Conservation (phyloP, 2,797 vertebrate genomes). For the Balearica regulorum region DNA sequence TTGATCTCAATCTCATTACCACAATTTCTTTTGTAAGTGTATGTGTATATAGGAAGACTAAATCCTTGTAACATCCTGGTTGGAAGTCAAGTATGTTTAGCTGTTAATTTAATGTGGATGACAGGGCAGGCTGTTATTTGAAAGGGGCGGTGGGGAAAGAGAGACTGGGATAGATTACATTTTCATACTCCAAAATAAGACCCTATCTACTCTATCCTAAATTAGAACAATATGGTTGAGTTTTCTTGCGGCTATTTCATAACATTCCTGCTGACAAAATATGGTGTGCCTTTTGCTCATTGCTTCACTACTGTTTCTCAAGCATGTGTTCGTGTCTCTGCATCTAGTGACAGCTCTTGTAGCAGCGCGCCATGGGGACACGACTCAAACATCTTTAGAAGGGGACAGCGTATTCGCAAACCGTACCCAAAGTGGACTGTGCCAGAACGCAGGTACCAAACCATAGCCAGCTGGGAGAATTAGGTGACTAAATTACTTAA, state of each 20-base stretch:
- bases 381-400: background rate
- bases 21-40: background rate
- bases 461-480: background rate
- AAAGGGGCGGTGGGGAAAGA: background rate
- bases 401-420: accelerated
- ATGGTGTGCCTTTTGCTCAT: background rate
- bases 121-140: background rate
- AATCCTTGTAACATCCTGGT: background rate
- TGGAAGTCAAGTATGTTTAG: slow-evolving; percentile 32
- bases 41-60: background rate
- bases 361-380: background rate
- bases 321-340: background rate
- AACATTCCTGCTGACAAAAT: slow-evolving; percentile 14
- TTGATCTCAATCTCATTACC: background rate
- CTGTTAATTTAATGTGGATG: slow-evolving; percentile 10
- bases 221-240: slow-evolving; percentile 27
- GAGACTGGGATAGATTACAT: background rate
- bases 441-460: background rate
- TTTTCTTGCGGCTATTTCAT: slow-evolving; percentile 44
- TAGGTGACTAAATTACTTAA: background rate
- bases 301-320: slow-evolving; percentile 31
- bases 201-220: background rate
- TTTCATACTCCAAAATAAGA: slow-evolving; percentile 13
- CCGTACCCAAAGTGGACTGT: background rate
- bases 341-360: background rate